Base-by-base conservation (phyloP, 2,888 invertebrate genomes). In the Phalangium opilio region DNA sequence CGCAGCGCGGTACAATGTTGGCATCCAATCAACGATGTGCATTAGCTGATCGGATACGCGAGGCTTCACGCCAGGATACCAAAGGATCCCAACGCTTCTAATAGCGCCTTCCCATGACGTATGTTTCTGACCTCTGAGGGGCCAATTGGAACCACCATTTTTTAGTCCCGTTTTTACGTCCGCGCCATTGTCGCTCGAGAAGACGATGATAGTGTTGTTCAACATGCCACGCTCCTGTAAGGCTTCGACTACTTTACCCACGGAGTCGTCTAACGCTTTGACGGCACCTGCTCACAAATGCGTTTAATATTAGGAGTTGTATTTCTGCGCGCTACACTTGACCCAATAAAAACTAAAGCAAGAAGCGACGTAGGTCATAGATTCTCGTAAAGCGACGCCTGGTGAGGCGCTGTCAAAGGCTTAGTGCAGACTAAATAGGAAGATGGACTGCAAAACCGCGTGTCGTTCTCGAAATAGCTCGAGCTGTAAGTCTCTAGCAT, bases 101-200 rank as follows among this genome's bases (percentile, higher is more conserved):
- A 90, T 77, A 0, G 90, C 91, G 21, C 95, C 93, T 71, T 95
- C 93, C 81, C 86, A 95, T 1, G 89, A 65, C 0, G 90, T 89
- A 66, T 41, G 49, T 40, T 58, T 57, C 7, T 45, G 42, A 11
- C 58, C 57, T 43, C 52, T 33, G 2, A 76, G 62, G 17, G 77
- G 77, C 67, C 71, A 76, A 62, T 77, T 77, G 3, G 73, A 75
- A 5, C 75, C 76, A 43, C 75, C 75, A 14, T 52, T 50, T 8
- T 38, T 39, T 14, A 49, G 47, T 5, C 48, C 49, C 0, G 83
- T 85, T 0, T 83, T 85, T 47, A 73, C 68, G 1, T 83, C 78
- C 0, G 79, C 84, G 1, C 89, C 86, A 63, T 91, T 91, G 63
- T 91, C 93, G 10, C 86, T 81, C 57, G 81, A 75, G 62, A 91